phyloP scores from a whole-genome alignment of 2,113 vertebrate species.

The Ceuthmochares aereus region DNA sequence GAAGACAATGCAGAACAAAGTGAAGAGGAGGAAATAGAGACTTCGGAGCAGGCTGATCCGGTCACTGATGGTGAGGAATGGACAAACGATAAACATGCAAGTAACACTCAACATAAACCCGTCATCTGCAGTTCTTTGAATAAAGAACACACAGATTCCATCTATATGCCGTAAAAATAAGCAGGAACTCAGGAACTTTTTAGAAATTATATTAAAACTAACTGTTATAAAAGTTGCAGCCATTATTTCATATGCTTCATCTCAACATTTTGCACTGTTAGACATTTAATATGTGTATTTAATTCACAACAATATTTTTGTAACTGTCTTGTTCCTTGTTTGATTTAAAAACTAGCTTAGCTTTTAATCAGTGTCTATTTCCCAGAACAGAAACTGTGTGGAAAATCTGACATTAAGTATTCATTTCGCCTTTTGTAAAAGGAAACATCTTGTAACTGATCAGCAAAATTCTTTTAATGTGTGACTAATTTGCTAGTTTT shows the following conservation, averaged over 20 bases:
- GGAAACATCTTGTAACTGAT: constrained; percentile 40
- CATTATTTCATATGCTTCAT: constrained; percentile 77
- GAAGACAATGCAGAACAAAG: constrained; percentile 86
- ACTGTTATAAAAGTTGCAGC: constrained; percentile 72
- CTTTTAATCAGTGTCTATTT: constrained; percentile 65
- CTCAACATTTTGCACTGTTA: constrained; percentile 81
- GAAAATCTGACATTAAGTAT: constrained; percentile 24
- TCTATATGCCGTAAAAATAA: constrained; percentile 33
- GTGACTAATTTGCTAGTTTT: constrained; percentile 19
- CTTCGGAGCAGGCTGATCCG: constrained; percentile 76
- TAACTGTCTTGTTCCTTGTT: constrained; percentile 72
- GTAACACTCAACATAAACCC: constrained; percentile 52
- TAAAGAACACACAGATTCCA: constrained; percentile 63
- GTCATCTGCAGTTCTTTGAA: constrained; percentile 32
- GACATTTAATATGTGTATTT: constrained; percentile 75
- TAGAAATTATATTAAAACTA: constrained; percentile 54
- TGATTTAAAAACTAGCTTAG: constrained; percentile 61
- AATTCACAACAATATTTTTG: constrained; percentile 75
- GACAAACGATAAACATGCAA: constrained; percentile 59
- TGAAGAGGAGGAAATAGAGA: constrained; percentile 86
- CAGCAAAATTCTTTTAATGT: not conserved
- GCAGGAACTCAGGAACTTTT: constrained; percentile 77
- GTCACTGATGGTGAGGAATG: constrained; percentile 71
- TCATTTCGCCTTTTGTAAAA: constrained; percentile 48
- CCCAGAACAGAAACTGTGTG: constrained; percentile 40